Evolutionary conservation across 1,140 invertebrate genomes (phyloP), one percentile per base, ranked within the genome.

Genomic region (Holotrichia oblita): DNA sequence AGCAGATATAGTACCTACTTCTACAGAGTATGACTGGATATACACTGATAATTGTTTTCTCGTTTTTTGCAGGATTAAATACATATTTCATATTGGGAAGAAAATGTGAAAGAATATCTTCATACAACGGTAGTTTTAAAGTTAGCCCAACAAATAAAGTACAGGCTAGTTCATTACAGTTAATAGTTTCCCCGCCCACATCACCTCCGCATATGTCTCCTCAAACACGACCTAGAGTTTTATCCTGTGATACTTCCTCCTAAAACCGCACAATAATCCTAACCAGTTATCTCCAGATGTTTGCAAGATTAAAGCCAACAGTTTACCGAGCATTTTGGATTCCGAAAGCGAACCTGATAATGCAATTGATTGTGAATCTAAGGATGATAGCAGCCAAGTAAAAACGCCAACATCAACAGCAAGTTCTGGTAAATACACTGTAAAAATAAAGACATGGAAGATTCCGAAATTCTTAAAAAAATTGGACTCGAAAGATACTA

Each of bases 311-410:
- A 93, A 94, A 86, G 92, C 93, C 14, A 94, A 92, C 83, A 94
- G 93, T 59, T 82, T 94, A 82, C 93, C 94, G 0, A 94, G 93
- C 85, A 95, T 94, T 82, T 87, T 95, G 79, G 93, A 94, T 84
- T 93, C 92, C 0, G 93, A 94, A 79, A 91, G 91, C 48, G 92
- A 93, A 74, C 87, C 87, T 24, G 91, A 93, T 24, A 87, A 89
- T 14, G 87, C 88, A 48, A 69, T 44, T 40, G 74, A 77, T 48
- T 41, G 34, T 24, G 75, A 76, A 22, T 44, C 48, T 6, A 48
- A 40, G 42, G 88, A 86, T 3, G 90, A 90, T 20, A 80, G 78
- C 42, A 20, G 20, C 17, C 83, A 85, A 73, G 81, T 79, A 22
- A 85, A 84, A 80, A 83, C 82, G 41, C 79, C 87, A 78, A 81